A percentile compares a stretch with the other conserved stretches of the same genome.
Evolutionary conservation across 2,797 vertebrate genomes (phyloP).

Genomic region (Malurus leucopterus): DNA sequence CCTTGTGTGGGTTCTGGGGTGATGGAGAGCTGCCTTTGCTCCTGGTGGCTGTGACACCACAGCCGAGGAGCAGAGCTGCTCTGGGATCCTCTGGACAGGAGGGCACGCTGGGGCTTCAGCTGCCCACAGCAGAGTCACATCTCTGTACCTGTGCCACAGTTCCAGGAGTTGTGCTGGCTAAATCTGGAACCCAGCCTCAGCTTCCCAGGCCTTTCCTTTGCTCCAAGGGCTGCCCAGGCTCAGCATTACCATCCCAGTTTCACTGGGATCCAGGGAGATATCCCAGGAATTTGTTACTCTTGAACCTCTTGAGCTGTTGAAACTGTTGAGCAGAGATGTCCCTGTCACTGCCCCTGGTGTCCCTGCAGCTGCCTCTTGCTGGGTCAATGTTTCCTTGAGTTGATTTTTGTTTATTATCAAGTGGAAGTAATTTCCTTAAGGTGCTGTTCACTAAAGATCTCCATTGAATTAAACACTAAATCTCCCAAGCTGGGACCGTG

Average conservation of each 20-base stretch:
- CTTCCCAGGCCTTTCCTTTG: neutral
- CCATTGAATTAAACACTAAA: neutral
- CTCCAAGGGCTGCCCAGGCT: neutral
- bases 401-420: neutral
- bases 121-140: neutral
- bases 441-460: neutral
- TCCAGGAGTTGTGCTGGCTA: neutral
- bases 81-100: neutral
- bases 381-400: neutral
- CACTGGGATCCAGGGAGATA: neutral
- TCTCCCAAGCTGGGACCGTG: neutral
- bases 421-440: neutral
- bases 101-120: rapidly evolving
- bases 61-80: neutral
- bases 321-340: neutral
- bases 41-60: neutral
- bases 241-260: neutral
- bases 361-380: neutral
- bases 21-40: neutral
- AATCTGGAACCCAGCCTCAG: neutral
- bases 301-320: neutral
- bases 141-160: rapidly evolving
- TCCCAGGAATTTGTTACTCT: neutral
- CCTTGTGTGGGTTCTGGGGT: neutral
- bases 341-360: neutral